Percentiles rank a stretch among this genome's conserved stretches.
phyloP scores from a whole-genome alignment of 2,113 vertebrate species.

The Microtus richardsoni region DNA sequence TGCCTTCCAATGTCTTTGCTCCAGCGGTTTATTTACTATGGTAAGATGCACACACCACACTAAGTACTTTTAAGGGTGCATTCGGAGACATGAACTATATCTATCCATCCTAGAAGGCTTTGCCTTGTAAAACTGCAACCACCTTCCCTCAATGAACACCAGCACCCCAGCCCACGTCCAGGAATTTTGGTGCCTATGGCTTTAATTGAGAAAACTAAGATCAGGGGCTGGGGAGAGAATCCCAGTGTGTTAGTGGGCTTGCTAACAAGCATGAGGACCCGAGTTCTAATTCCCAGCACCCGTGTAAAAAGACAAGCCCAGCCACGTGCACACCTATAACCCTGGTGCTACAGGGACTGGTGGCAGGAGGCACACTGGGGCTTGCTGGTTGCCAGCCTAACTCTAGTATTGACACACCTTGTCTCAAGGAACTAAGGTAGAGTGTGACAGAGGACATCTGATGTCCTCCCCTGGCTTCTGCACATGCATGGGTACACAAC shows the following conservation, averaged over 20 bases:
- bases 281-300: background rate
- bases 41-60: background rate
- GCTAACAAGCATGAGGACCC: background rate
- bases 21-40: background rate
- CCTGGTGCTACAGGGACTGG: background rate
- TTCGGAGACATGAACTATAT: rapidly evolving
- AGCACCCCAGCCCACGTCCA: too few species aligned
- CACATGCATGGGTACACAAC: background rate
- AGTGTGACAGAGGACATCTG: background rate
- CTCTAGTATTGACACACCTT: background rate
- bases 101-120: rapidly evolving
- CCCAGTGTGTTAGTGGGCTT: background rate
- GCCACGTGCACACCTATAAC: too few species aligned
- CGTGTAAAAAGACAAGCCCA: background rate
- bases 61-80: background rate
- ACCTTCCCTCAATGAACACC: background rate
- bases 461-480: background rate
- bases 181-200: background rate
- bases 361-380: background rate
- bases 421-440: background rate
- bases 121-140: background rate
- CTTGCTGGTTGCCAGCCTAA: background rate
- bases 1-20: background rate
- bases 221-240: rapidly evolving
- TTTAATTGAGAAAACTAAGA: background rate